Evolutionary conservation across 1,140 invertebrate species (phyloP).

Genomic region (Drosophila ironensis): DNA sequence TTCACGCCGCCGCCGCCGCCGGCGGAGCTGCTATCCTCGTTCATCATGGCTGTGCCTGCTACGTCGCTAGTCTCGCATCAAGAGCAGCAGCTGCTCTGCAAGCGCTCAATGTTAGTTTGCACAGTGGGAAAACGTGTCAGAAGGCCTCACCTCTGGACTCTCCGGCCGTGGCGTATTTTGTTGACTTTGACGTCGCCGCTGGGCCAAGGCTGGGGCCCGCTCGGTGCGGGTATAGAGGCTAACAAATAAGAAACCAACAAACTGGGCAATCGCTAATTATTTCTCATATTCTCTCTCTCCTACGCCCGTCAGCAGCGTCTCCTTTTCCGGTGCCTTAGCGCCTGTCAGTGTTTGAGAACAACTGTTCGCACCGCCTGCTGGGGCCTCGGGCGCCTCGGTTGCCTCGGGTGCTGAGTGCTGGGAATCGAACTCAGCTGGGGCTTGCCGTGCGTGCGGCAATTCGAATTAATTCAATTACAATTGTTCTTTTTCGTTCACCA

Average conservation of each 20-base stretch:
- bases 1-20: slow-evolving; percentile 63
- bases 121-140: background rate
- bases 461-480: slow-evolving; percentile 57
- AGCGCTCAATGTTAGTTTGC: too few species aligned
- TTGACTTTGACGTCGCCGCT: slow-evolving; percentile 47
- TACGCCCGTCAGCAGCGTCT: slow-evolving; percentile 3
- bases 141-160: background rate
- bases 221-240: too few species aligned
- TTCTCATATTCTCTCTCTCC: slow-evolving; percentile 46
- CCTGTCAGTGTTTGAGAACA: slow-evolving; percentile 5
- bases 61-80: slow-evolving; percentile 20
- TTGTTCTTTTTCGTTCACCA: slow-evolving; percentile 73
- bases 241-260: slow-evolving; percentile 35
- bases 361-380: slow-evolving; percentile 16
- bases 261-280: slow-evolving; percentile 50
- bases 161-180: slow-evolving; percentile 21
- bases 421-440: background rate
- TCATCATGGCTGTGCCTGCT: slow-evolving; percentile 69
- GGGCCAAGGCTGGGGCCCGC: background rate
- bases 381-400: background rate
- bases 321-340: slow-evolving; percentile 19
- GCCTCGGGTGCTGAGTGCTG: background rate
- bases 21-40: slow-evolving; percentile 69
- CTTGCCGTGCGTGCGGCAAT: slow-evolving; percentile 8
- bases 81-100: background rate